Evolutionary conservation across 2,888 invertebrate genomes (phyloP), one percentile per base, ranked within the genome.

Genomic region (Ariolimax columbianus): DNA sequence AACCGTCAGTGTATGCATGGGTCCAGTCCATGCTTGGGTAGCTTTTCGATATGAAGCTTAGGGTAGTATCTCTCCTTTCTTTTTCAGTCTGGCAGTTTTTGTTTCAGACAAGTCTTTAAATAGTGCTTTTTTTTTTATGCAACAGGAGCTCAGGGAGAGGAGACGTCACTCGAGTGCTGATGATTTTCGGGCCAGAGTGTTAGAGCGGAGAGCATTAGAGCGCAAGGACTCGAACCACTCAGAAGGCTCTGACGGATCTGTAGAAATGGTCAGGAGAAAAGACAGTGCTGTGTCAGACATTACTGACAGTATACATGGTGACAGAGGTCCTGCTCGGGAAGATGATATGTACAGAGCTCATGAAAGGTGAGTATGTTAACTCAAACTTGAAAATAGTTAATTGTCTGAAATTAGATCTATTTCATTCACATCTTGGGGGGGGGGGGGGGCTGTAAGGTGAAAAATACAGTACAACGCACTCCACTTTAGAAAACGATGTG

Each of bases 171-270:
- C 92, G 17, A 92, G 92, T 88, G 91, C 91, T 9, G 91, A 92
- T 87, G 92, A 92, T 73, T 91, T 92, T 89, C 86, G 91, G 63
- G 90, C 90, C 11, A 83, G 91, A 55, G 87, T 91, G 26, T 83
- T 92, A 36, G 91, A 92, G 87, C 77, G 75, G 30, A 9, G 85
- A 43, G 88, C 91, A 0, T 75, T 92, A 66, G 92, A 92, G 82
- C 87, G 92, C 43, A 93, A 92, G 83, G 91, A 92, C 82, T 92
- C 93, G 14, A 93, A 91, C 87, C 91, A 91, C 73, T 92, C 93
- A 30, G 92, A 92, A 73, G 89, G 91, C 66, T 93, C 93, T 0
- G 93, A 93, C 43, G 91, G 91, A 51, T 93, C 93, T 1, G 75
- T 91, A 23, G 93, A 92, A 82, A 84, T 91, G 77, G 90, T 90